Conservation (phyloP, 2,888 invertebrate genomes). For the Nymphalis polychloros region DNA sequence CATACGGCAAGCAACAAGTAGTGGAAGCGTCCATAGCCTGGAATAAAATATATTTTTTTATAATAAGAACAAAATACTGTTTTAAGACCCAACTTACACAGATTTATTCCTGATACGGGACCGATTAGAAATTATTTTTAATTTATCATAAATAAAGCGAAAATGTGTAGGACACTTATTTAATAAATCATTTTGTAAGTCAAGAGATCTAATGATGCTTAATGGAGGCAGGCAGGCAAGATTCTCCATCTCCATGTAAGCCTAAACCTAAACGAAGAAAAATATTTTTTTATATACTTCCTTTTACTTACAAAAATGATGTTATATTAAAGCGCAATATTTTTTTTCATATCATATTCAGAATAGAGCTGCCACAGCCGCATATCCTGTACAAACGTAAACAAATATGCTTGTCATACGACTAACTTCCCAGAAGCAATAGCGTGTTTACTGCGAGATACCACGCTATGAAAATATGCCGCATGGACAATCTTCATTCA, state of each 20-base stretch:
- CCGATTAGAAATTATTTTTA: no score
- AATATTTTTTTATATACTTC: not conserved
- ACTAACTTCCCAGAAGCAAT: conserved; percentile 34
- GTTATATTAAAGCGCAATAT: conserved; percentile 7
- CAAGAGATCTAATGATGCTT: no score
- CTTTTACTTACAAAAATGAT: not conserved
- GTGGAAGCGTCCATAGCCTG: conserved; percentile 94
- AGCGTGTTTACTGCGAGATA: conserved; percentile 29
- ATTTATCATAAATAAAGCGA: no score
- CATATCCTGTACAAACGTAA: conserved; percentile 61
- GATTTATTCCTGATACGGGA: no score
- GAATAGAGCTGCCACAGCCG: conserved; percentile 21
- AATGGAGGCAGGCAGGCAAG: no score
- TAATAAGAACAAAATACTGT: not conserved
- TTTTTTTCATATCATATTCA: conserved; percentile 25
- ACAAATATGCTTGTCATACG: conserved; percentile 35
- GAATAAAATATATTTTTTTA: conserved; percentile 33
- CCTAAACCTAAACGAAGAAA: not conserved
- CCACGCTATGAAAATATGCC: conserved; percentile 30
- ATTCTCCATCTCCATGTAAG: no score
- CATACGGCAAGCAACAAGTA: conserved; percentile 94
- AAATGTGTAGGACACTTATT: no score
- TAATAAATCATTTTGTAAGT: no score
- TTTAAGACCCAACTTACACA: no score
- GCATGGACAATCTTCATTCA: conserved; percentile 64